Evolutionary conservation across 2,113 vertebrate genomes (phyloP).

Genomic region (Grammomys dolichurus): DNA sequence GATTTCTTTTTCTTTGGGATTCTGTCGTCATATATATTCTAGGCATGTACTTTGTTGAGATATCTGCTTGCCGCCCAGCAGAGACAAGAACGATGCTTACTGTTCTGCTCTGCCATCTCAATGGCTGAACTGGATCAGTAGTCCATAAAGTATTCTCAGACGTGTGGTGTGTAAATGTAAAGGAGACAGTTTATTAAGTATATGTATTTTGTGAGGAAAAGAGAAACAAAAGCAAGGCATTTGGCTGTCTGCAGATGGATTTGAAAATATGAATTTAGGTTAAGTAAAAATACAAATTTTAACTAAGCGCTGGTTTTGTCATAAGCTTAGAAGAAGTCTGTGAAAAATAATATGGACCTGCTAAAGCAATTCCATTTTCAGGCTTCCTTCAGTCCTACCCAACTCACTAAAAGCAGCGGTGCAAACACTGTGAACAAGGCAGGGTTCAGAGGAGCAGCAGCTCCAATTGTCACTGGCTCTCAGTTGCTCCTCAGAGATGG

Average conservation of each 20-base stretch:
- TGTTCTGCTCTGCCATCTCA: neutral
- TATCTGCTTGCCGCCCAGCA: neutral
- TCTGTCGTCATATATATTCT: conserved; percentile 35
- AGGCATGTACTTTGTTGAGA: neutral
- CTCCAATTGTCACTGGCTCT: neutral
- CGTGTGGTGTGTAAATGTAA: neutral
- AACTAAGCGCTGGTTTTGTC: conserved; percentile 37
- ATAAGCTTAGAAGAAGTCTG: neutral
- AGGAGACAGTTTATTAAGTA: conserved; percentile 21
- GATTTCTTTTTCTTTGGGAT: neutral
- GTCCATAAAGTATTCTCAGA: conserved; percentile 24
- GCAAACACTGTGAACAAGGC: neutral
- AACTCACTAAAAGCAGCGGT: neutral
- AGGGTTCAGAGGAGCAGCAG: neutral
- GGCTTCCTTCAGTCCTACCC: neutral
- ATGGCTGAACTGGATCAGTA: neutral
- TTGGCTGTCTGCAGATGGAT: neutral
- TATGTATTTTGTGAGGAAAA: conserved; percentile 8
- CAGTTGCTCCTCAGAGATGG: neutral
- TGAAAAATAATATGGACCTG: neutral
- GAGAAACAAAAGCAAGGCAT: conserved; percentile 55
- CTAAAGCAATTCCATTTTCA: neutral
- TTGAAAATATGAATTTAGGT: conserved; percentile 20
- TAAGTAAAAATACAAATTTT: conserved; percentile 47
- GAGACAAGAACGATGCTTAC: neutral